phyloP scores from a whole-genome alignment of 2,888 invertebrate genomes.

The Pseudolycoriella hygida region DNA sequence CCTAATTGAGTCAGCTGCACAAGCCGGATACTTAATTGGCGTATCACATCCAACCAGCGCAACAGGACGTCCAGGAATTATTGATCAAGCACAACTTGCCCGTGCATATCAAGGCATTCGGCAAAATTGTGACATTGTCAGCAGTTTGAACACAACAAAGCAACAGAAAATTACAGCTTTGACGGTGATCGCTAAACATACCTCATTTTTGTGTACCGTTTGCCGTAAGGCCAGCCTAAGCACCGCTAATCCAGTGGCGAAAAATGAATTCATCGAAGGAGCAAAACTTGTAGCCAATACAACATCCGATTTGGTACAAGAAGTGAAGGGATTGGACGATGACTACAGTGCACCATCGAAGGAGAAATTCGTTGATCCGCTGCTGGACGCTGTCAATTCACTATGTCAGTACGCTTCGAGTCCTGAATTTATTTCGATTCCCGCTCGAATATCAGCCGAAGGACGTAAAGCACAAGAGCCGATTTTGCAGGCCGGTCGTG shows the following conservation, averaged over 20 bases:
- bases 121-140: constrained; percentile 65
- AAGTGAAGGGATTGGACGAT: constrained; percentile 84
- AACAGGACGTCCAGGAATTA: constrained; percentile 73
- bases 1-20: constrained; percentile 82
- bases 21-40: constrained; percentile 88
- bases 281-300: constrained; percentile 95
- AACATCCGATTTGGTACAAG: constrained; percentile 84
- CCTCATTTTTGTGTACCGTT: constrained; percentile 86
- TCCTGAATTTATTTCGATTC: constrained; percentile 83
- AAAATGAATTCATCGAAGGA: constrained; percentile 91
- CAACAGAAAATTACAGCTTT: constrained; percentile 80
- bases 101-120: constrained; percentile 83
- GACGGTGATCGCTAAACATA: constrained; percentile 89
- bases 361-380: constrained; percentile 61
- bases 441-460: constrained; percentile 75
- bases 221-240: constrained; percentile 85
- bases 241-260: constrained; percentile 78
- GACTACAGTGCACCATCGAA: constrained; percentile 66
- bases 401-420: constrained; percentile 86
- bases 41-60: constrained; percentile 81
- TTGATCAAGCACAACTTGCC: constrained; percentile 75
- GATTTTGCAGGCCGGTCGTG: constrained; percentile 61
- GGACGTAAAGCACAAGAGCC: constrained; percentile 75
- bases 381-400: constrained; percentile 79
- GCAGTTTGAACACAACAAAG: constrained; percentile 52